Percentiles rank a stretch among this genome's conserved stretches.
These are phyloP conservation scores for Micrastur ruficollis DNA, from an alignment of 2,797 vertebrate species.

Conservation along the genomic window DNA sequence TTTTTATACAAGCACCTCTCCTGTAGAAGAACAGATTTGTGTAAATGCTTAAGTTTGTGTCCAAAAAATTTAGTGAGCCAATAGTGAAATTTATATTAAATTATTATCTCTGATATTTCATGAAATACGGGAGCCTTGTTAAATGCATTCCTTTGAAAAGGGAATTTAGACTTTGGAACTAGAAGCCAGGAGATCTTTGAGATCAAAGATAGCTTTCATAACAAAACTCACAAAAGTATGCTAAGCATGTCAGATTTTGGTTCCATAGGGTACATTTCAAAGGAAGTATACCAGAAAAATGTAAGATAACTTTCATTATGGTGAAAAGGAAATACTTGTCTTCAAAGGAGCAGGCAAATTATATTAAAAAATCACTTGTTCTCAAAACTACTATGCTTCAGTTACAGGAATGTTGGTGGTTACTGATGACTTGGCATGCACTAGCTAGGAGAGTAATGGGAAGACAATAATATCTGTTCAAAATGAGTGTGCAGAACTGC, in stretches of 20 bases:
- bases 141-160: background rate
- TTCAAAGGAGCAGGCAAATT: background rate
- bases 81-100: background rate
- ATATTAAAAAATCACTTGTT: background rate
- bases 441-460: background rate
- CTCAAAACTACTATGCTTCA: background rate
- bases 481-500: background rate
- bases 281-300: background rate
- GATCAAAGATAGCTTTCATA: slow-evolving; percentile 11
- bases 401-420: background rate
- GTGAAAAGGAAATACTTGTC: background rate
- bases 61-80: background rate
- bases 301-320: background rate
- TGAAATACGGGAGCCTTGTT: background rate
- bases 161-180: background rate
- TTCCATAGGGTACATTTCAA: background rate
- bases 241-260: background rate
- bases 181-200: background rate
- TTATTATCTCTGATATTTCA: background rate
- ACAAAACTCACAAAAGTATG: background rate
- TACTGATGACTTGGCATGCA: background rate
- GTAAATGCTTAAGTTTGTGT: background rate
- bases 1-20: background rate
- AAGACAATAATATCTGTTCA: background rate
- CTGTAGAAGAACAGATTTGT: background rate